Conservation (phyloP, 2,888 invertebrate species). For the Scotopteryx bipunctaria region DNA sequence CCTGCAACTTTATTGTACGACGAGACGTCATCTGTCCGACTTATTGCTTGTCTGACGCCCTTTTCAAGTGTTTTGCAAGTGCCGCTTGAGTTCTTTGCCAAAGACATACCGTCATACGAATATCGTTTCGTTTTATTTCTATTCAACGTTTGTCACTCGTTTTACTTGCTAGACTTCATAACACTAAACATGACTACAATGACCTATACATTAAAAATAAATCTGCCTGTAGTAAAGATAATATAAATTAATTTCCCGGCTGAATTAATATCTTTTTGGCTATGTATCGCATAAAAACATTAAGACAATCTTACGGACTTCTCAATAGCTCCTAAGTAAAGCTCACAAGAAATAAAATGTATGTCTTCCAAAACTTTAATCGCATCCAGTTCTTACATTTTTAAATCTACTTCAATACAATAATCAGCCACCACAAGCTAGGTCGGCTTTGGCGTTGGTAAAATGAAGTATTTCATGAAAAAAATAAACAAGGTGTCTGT, state of each 20-base stretch:
- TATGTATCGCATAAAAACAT: slow-evolving; percentile 34
- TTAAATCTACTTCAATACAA: too few species aligned
- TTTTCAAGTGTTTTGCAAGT: slow-evolving; percentile 5
- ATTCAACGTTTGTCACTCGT: too few species aligned
- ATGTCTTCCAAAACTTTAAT: neutral
- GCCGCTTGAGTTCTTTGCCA: neutral
- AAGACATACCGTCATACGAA: neutral
- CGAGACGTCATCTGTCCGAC: neutral
- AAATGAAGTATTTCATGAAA: neutral
- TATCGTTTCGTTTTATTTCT: neutral
- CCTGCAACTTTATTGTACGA: slow-evolving; percentile 4
- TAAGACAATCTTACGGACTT: slow-evolving; percentile 33
- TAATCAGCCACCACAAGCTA: too few species aligned
- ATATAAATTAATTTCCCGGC: slow-evolving; percentile 26
- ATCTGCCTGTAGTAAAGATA: slow-evolving; percentile 17
- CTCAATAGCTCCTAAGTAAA: slow-evolving; percentile 26
- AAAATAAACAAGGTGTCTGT: neutral
- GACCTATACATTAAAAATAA: slow-evolving; percentile 11
- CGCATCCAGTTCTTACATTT: neutral
- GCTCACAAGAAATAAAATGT: neutral
- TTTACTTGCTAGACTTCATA: too few species aligned
- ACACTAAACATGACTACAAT: neutral
- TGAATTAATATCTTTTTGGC: slow-evolving; percentile 36
- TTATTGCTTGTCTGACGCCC: slow-evolving; percentile 2
- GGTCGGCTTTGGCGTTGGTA: too few species aligned